phyloP scores from a whole-genome alignment of 2,797 vertebrate genomes.

The Argentina silus region DNA sequence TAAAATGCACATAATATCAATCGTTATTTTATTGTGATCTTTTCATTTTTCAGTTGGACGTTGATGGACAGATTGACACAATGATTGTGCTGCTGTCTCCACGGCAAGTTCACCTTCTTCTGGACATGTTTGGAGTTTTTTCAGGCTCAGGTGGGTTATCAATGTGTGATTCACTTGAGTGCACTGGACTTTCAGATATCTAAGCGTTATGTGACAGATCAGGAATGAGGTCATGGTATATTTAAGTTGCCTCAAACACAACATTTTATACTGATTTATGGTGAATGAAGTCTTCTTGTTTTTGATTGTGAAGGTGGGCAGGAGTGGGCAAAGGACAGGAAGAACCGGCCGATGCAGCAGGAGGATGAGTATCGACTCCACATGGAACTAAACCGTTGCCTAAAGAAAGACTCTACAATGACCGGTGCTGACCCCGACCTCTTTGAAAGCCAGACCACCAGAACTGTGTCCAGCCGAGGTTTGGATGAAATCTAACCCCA shows the following conservation, averaged over 20 bases:
- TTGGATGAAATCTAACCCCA: slow-evolving; percentile 39
- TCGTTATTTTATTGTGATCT: background rate
- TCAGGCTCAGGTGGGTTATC: slow-evolving; percentile 85
- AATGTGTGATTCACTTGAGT: background rate
- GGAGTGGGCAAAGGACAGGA: slow-evolving; percentile 89
- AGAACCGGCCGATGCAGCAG: slow-evolving; percentile 94
- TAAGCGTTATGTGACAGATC: background rate
- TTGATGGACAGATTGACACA: slow-evolving; percentile 91
- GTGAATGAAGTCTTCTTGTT: background rate
- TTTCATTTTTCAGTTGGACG: slow-evolving; percentile 83
- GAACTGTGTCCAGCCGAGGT: slow-evolving; percentile 95
- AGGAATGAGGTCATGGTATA: background rate
- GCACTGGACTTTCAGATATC: background rate
- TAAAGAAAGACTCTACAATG: slow-evolving; percentile 88
- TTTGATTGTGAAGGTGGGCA: slow-evolving; percentile 77
- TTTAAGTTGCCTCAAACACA: background rate
- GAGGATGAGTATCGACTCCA: slow-evolving; percentile 98
- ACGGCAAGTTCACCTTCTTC: slow-evolving; percentile 92
- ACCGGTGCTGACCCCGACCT: slow-evolving; percentile 86
- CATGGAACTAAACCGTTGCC: slow-evolving; percentile 93
- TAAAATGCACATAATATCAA: background rate
- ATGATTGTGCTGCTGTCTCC: slow-evolving; percentile 91
- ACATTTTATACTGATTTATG: background rate
- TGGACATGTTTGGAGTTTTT: slow-evolving; percentile 93
- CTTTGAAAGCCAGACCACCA: slow-evolving; percentile 90